Evolutionary conservation across 2,888 invertebrate genomes (phyloP).

Genomic region (Lepidocyrtoides sp.): DNA sequence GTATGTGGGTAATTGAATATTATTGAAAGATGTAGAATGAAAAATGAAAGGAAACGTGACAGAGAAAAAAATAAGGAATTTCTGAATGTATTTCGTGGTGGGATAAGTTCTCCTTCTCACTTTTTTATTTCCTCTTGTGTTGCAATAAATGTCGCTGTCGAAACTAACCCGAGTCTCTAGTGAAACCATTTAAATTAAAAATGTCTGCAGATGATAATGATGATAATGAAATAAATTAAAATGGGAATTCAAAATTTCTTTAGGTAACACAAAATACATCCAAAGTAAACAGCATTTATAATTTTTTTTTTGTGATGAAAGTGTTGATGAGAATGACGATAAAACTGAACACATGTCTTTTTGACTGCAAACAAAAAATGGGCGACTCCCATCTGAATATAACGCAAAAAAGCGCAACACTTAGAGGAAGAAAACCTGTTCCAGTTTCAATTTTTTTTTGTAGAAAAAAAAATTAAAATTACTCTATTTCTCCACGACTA

Average conservation of each 20-base stretch:
- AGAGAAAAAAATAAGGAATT: neutral
- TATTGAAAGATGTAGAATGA: too few species aligned
- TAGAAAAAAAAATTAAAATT: neutral
- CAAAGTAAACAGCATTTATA: too few species aligned
- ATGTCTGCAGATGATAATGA: neutral
- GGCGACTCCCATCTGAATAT: neutral
- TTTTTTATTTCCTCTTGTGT: neutral
- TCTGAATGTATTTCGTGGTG: too few species aligned
- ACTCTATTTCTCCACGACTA: too few species aligned
- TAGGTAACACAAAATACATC: too few species aligned
- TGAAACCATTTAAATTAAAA: conserved; percentile 15
- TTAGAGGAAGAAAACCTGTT: neutral
- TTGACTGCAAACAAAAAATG: too few species aligned
- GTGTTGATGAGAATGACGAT: too few species aligned
- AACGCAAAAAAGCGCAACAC: neutral
- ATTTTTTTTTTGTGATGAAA: neutral
- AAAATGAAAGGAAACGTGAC: neutral
- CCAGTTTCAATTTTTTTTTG: too few species aligned
- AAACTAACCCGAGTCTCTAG: neutral
- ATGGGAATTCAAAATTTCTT: too few species aligned
- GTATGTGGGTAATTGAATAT: too few species aligned
- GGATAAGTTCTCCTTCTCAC: neutral
- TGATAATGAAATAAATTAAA: neutral
- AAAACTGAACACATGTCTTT: neutral
- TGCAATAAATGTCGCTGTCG: neutral